Conservation (phyloP, 2,888 invertebrate genomes). For the Eristalinus sepulchralis region DNA sequence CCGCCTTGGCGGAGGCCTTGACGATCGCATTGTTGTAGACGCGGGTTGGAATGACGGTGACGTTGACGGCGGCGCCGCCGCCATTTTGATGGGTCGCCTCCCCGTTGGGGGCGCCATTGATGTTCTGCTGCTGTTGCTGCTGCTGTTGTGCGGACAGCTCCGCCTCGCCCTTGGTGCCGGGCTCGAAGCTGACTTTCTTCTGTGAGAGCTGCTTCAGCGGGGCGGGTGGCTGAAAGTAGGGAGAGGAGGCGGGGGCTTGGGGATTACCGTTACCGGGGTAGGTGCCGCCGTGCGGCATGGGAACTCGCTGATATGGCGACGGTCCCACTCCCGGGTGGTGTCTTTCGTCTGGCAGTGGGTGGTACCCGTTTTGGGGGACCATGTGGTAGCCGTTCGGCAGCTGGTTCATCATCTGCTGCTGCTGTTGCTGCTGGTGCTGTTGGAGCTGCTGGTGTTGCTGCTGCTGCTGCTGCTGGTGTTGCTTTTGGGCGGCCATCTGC, state of each 20-base stretch:
- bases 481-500: conserved; percentile 73
- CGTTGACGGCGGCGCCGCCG: conserved; percentile 75
- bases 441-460: conserved; percentile 75
- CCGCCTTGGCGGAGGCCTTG: conserved; percentile 83
- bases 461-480: neutral
- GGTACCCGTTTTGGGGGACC: conserved; percentile 64
- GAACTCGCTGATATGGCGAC: conserved; percentile 85
- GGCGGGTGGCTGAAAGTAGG: conserved; percentile 77
- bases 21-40: conserved; percentile 81
- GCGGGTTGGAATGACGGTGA: conserved; percentile 80
- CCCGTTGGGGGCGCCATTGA: conserved; percentile 74
- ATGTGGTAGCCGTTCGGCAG: conserved; percentile 60
- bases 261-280: conserved; percentile 84
- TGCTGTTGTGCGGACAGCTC: conserved; percentile 75
- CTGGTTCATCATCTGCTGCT: conserved; percentile 64
- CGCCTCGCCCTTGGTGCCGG: conserved; percentile 86
- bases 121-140: conserved; percentile 69
- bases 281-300: conserved; percentile 82
- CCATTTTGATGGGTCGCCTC: conserved; percentile 51
- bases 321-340: conserved; percentile 70
- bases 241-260: conserved; percentile 73
- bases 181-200: conserved; percentile 89
- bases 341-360: conserved; percentile 67
- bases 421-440: conserved; percentile 76
- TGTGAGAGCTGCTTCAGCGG: conserved; percentile 84